Evolutionary conservation across 2,888 invertebrate genomes (phyloP), one percentile per base, ranked within the genome.

Genomic region (Erebia aethiops): DNA sequence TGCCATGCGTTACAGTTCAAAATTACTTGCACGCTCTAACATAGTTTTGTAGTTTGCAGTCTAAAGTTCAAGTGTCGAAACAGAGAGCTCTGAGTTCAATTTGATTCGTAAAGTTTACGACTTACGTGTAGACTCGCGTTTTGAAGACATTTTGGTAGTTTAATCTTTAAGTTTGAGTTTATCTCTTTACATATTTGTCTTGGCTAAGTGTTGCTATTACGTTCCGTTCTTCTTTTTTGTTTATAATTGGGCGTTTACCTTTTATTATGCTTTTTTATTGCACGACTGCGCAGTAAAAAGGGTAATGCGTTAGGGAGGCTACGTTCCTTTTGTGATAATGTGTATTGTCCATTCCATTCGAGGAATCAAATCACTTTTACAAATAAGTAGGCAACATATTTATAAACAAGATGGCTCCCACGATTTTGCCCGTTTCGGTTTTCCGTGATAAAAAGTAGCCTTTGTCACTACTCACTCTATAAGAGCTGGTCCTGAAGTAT

Each of bases 61-160:
- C 69, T 74, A 75, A 74, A 76, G 74, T 73, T 71, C 71, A 71
- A 75, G 75, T 75, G 75, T 76, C 76, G 75, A 76, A 77, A 76
- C 75, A 75, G 65, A 56, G 71, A 70, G 70, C 69, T 74, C 74
- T 70, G 69, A 74, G 76, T 78, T 69, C 76, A 79, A 76, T 79
- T 78, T 76, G 72, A 79, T 76, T 79, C 77, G 64, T 74, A 72
- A 78, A 79, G 77, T 79, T 78, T 74, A 68, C 65, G 73, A 70
- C 73, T 74, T 71, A 76, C 75, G 73, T 73, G 74, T 74, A 71
- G 74, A 75, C 64, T 74, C 72, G 67, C 69, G 65, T 72, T 71
- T 69, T 69, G 66, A 56, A 70, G 69, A 56, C 62, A 51, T 68
- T 71, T n/a, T 7, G 60, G 68, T 66, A 35, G 61, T 70, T 61